Evolutionary conservation across 2,797 vertebrate species (phyloP).

Genomic region (Ptychadena robeensis): DNA sequence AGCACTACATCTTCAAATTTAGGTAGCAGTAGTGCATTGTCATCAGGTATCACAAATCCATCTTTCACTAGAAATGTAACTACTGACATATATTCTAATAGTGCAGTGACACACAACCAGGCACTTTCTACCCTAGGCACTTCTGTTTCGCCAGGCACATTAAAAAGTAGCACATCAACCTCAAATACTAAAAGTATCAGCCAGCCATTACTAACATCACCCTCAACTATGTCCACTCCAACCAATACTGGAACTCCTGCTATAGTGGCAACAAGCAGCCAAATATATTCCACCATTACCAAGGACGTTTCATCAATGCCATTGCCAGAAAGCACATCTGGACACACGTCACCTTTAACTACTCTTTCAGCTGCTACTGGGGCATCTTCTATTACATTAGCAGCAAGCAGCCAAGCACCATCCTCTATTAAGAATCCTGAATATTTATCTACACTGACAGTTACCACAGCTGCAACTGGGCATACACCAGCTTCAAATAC

Average conservation of each 20-base stretch:
- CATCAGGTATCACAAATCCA: not conserved
- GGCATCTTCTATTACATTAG: not conserved
- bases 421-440: not conserved
- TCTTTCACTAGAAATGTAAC: not conserved
- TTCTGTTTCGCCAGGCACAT: not conserved
- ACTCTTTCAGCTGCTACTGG: not conserved
- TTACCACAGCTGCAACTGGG: too few species aligned
- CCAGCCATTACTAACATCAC: too few species aligned
- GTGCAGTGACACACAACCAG: not conserved
- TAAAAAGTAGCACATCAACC: not conserved
- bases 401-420: not conserved
- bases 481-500: too few species aligned
- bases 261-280: not conserved
- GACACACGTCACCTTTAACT: not conserved
- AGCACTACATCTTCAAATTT: not conserved
- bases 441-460: not conserved
- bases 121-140: not conserved
- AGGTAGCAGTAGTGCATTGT: not conserved
- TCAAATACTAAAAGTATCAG: too few species aligned
- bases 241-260: not conserved
- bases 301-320: not conserved
- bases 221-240: not conserved
- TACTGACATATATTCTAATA: not conserved
- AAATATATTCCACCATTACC: not conserved
- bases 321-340: not conserved